phyloP scores from a whole-genome alignment of 2,888 invertebrate genomes.

The Leptodirus hochenwartii region DNA sequence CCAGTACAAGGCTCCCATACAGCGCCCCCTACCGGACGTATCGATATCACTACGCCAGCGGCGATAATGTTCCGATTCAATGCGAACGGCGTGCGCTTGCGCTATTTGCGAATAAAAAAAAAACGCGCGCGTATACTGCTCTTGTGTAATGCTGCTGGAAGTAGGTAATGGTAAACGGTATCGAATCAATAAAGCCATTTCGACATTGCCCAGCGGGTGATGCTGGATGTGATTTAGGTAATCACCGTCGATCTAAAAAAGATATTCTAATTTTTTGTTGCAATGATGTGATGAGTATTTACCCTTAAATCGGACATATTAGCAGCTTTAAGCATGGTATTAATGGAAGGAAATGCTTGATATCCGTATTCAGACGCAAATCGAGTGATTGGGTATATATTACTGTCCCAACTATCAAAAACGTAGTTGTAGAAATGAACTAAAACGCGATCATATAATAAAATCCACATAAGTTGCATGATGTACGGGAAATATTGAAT shows the following conservation, averaged over 20 bases:
- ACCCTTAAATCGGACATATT: conserved; percentile 31
- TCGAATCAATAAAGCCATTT: conserved; percentile 40
- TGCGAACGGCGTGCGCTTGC: conserved; percentile 78
- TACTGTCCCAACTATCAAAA: conserved; percentile 61
- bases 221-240: conserved; percentile 74
- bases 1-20: conserved; percentile 98
- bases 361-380: conserved; percentile 95
- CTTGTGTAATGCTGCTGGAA: not conserved
- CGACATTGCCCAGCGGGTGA: conserved; percentile 51
- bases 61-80: conserved; percentile 70
- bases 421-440: conserved; percentile 83
- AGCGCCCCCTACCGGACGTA: conserved; percentile 41
- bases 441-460: conserved; percentile 21
- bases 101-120: conserved; percentile 45
- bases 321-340: conserved; percentile 44
- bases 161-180: conserved; percentile 43
- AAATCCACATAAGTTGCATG: conserved; percentile 2
- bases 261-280: too few relatives aligned
- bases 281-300: too few relatives aligned
- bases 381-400: conserved; percentile 59
- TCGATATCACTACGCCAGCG: conserved; percentile 32
- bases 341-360: conserved; percentile 68
- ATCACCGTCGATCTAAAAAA: conserved; percentile 32
- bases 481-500: too few relatives aligned
- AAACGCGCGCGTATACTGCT: not conserved